Percentiles rank a stretch among this genome's conserved stretches.
These are phyloP conservation scores for Teinopalpus imperialis DNA, from an alignment of 2,888 invertebrate species.

Conservation along the genomic window DNA sequence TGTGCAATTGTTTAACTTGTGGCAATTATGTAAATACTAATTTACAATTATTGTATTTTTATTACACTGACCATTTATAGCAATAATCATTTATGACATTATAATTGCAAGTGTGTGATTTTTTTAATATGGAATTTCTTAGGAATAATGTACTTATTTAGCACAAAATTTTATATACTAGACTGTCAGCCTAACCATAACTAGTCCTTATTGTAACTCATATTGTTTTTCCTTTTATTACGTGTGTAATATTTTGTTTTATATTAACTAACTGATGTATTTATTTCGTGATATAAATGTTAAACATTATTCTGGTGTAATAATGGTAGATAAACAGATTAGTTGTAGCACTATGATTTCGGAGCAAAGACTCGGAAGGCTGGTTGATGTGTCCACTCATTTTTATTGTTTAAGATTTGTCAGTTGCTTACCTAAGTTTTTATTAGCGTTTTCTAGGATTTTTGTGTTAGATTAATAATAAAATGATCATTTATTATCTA, in stretches of 20 bases:
- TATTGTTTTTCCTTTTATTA: constrained; percentile 16
- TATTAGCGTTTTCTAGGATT: constrained; percentile 4
- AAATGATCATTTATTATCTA: constrained; percentile 10
- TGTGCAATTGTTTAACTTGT: constrained; percentile 21
- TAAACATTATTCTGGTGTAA: constrained; percentile 51
- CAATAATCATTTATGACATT: not conserved
- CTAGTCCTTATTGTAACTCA: constrained; percentile 25
- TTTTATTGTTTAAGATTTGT: constrained; percentile 49
- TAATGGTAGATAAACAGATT: constrained; percentile 47
- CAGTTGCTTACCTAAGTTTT: constrained; percentile 21
- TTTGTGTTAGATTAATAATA: constrained; percentile 9
- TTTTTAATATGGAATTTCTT: constrained; percentile 14
- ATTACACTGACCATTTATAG: constrained; percentile 1
- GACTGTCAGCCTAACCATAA: constrained; percentile 18
- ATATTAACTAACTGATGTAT: constrained; percentile 24
- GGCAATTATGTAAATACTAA: constrained; percentile 22
- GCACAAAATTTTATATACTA: constrained; percentile 21
- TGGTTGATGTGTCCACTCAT: constrained; percentile 77
- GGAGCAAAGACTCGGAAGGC: constrained; percentile 62
- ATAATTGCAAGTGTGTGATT: constrained; percentile 3
- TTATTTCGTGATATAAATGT: constrained; percentile 33
- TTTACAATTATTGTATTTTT: constrained; percentile 6
- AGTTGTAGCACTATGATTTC: constrained; percentile 47
- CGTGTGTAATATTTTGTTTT: constrained; percentile 19
- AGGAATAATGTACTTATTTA: constrained; percentile 22